Percentiles rank a stretch among this genome's conserved stretches.
These are phyloP conservation scores for Tetragnatha versicolor DNA, from an alignment of 1,140 invertebrate species.

Conservation along the genomic window DNA sequence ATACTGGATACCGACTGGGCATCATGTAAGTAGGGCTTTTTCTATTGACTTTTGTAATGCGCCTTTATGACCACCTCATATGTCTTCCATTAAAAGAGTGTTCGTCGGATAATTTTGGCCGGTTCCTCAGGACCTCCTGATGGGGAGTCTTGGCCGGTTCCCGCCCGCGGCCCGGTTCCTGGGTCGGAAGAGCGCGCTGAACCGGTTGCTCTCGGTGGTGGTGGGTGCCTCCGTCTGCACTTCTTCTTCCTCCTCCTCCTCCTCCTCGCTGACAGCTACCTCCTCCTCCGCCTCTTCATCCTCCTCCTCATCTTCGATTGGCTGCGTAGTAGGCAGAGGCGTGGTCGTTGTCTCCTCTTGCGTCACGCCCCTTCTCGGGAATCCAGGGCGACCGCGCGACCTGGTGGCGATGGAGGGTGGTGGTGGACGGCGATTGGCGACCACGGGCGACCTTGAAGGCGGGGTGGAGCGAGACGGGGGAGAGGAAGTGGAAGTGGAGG, in stretches of 20 bases:
- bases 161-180: conserved; percentile 31
- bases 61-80: too few relatives aligned
- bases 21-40: too few relatives aligned
- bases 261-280: neutral
- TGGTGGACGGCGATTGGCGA: neutral
- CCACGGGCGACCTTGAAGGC: neutral
- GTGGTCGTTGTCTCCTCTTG: conserved; percentile 34
- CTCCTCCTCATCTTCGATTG: neutral
- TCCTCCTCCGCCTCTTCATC: neutral
- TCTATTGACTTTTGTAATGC: too few relatives aligned
- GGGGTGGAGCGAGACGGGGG: neutral
- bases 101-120: too few relatives aligned
- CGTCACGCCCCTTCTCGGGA: conserved; percentile 7
- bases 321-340: neutral
- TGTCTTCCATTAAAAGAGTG: too few relatives aligned
- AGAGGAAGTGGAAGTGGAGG: neutral
- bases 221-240: conserved; percentile 24
- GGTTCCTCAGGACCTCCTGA: conserved; percentile 21
- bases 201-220: conserved; percentile 39
- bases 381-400: conserved; percentile 22
- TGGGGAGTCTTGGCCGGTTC: conserved; percentile 28
- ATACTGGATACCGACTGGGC: too few relatives aligned
- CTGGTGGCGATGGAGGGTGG: conserved; percentile 5
- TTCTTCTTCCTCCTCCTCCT: neutral
- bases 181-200: conserved; percentile 32